Evolutionary conservation across 2,797 vertebrate genomes (phyloP), one percentile per base, ranked within the genome.

Genomic region (Etheostoma perlongum): DNA sequence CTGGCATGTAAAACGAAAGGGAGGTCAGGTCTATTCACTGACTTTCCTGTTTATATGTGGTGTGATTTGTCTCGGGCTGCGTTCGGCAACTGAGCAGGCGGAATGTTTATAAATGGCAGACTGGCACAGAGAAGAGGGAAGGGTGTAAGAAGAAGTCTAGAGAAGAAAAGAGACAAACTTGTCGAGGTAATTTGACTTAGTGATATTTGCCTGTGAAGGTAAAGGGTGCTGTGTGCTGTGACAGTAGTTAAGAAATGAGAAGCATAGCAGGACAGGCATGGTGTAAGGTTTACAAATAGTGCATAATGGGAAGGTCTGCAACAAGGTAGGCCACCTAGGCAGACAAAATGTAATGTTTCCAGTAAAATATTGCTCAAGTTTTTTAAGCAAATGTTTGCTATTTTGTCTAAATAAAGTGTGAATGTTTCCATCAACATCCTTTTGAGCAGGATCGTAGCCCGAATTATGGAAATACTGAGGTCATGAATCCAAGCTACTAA

Each of bases 1-100:
- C 68, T 85, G 85, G 80, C 88, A 84, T 90, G 74, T 85, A 40
- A 61, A 88, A 78, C 27, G 14, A 44, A 62, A 86, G 82, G 74
- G 84, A 84, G 83, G 82, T 84, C 72, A 74, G 64, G 79, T 76
- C 85, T 67, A 82, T 90, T 93, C 89, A 88, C 76, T 72, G 83
- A 72, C 87, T 89, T 95, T 94, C 88, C 92, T 94, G 88, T 94
- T 94, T 94, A 93, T 74, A 81, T 66, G 67, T 64, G 70, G 73
- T 30, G 21, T 72, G 85, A 74, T 88, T 89, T 79, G 79, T 76
- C 79, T 81, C 11, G 76, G 82, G 76, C 78, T 42, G 75, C 48
- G 52, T 80, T 86, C 9, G 33, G 19, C 46, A 60, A 76, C 82
- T 10, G 46, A 76, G 67, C 51, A 12, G 74, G 66, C 60, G 65